These are phyloP conservation scores for Callinectes sapidus DNA, from an alignment of 2,888 invertebrate species.

Conservation along the genomic window DNA sequence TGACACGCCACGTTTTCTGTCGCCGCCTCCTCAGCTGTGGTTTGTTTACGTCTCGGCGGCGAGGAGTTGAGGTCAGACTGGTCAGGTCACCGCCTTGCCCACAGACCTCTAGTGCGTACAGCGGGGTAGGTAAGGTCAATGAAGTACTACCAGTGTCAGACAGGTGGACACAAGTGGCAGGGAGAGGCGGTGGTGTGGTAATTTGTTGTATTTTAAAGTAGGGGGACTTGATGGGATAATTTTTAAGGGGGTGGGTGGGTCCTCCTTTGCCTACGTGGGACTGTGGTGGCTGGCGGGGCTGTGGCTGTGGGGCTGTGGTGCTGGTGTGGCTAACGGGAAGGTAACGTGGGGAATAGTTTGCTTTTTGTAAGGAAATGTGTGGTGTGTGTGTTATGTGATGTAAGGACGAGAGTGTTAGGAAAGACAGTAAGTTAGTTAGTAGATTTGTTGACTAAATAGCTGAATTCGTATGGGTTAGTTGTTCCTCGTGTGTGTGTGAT, in stretches of 20 bases:
- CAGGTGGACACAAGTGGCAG: neutral
- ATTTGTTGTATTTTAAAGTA: neutral
- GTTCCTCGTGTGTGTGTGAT: no score
- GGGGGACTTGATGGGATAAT: neutral
- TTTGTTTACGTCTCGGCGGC: neutral
- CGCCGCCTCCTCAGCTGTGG: neutral
- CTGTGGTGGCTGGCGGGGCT: neutral
- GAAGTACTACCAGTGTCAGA: neutral
- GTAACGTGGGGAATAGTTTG: neutral
- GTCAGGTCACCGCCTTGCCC: neutral
- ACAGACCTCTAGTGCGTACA: neutral
- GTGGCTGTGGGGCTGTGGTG: neutral
- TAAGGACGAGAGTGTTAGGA: no score
- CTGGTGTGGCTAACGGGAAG: neutral
- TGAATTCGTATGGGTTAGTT: no score
- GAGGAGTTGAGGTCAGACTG: neutral
- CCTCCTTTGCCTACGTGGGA: neutral
- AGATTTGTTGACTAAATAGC: no score
- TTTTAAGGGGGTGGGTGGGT: neutral
- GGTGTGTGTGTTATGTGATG: no score
- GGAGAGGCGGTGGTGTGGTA: neutral
- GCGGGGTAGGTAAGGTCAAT: neutral
- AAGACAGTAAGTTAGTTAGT: no score
- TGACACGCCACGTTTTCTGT: neutral
- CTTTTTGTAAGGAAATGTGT: no score